Evolutionary conservation across 2,797 vertebrate species (phyloP).

Genomic region (Phaenicophaeus curvirostris): DNA sequence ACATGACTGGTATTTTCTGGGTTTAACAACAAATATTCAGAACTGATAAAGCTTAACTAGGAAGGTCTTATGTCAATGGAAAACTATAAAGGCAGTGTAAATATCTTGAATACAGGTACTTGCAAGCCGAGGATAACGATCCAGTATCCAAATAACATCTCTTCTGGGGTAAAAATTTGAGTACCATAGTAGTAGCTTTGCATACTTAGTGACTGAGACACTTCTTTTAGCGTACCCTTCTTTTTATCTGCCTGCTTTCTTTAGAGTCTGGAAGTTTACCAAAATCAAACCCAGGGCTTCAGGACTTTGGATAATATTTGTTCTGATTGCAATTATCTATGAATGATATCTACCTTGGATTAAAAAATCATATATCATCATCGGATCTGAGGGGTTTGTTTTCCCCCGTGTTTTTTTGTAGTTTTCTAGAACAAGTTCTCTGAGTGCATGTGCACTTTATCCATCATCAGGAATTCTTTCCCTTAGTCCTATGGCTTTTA

Average conservation of each 20-base stretch:
- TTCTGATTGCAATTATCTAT: not conserved
- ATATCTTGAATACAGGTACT: not conserved
- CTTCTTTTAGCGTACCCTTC: not conserved
- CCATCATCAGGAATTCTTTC: not conserved
- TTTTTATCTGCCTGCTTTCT: not conserved
- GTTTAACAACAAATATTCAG: not conserved
- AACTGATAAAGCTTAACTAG: not conserved
- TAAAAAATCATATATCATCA: not conserved
- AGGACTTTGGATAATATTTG: not conserved
- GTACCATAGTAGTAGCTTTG: not conserved
- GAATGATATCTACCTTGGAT: not conserved
- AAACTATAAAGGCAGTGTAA: not conserved
- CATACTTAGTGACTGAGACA: not conserved
- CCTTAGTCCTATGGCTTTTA: not conserved
- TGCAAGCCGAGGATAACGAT: not conserved
- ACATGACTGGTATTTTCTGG: rapidly evolving
- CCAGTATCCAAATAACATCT: not conserved
- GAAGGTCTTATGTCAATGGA: not conserved
- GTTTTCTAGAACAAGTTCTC: not conserved
- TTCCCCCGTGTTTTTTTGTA: not conserved
- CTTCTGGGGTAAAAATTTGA: not conserved
- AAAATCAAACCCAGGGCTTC: not conserved
- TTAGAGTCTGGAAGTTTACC: not conserved
- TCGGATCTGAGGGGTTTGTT: not conserved
- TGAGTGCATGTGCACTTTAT: not conserved